Base-by-base conservation (phyloP, 2,888 invertebrate species). In the Lasioglossum vierecki region DNA sequence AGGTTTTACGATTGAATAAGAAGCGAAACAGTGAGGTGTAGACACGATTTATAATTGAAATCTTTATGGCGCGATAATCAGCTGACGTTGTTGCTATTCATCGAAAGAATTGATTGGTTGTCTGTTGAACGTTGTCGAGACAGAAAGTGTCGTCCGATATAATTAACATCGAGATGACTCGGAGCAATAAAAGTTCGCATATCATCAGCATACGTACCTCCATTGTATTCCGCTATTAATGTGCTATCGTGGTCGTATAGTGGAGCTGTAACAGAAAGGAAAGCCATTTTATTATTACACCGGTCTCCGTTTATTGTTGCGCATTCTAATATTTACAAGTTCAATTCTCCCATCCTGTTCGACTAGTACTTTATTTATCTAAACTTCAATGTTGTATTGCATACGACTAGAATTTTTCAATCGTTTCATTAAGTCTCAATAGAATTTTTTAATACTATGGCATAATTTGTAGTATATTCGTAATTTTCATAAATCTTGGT, bases 181-280 rank as follows among this genome's bases (percentile, higher is more conserved):
- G 66, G 70, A 68, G 80, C 46, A 77, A 76, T 84, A 84, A 91
- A 88, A 79, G 71, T 68, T 80, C 41, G n/a, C 35, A 35, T 44
- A 39, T 41, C 74, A 66, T 63, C 63, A 30, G 6, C 30, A 63
- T 85, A 89, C 92, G 63, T 91, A 93, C 93, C 91, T 91, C 92
- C 93, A 89, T 94, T 94, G 90, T 94, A 95, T 84, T 95, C 95
- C 71, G 93, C 95, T 41, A 95, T 89, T 88, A 95, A 94, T 85
- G 95, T 95, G 87, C 94, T 93, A 89, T 95, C 93, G 75, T 94
- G 93, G 76, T 95, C 95, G 88, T 94, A 91, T 84, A 95, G 93
- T 87, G 95, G 95, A 49, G 95, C 95, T 95, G 93, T 70, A 95
- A 93, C 87, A 84, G 76, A 88, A 86, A 74, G 44, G 73, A 57